Base-by-base conservation (phyloP, 2,888 invertebrate genomes). In the Trachelus stipa region DNA sequence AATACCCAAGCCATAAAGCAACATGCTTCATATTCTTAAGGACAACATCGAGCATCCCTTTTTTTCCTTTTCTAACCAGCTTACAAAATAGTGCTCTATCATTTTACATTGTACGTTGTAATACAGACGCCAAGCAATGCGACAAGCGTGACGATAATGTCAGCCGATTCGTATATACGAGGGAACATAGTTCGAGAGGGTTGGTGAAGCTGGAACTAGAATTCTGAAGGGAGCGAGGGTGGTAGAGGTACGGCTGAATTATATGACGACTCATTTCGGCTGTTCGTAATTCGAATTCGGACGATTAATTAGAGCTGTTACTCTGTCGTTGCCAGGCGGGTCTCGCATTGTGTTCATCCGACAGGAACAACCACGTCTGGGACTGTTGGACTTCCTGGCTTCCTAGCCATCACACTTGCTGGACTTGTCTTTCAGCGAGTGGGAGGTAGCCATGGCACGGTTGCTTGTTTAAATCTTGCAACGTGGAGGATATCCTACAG, bases 291-390 rank as follows among this genome's bases (percentile, higher is more conserved):
- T 87, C 84, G 85, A 85, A 85, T 88, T 87, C 85, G 85, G 85
- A 86, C 86, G 87, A 88, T 88, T 88, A 87, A 88, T 88, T 86
- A 86, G 83, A 81, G 84, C 84, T 85, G 87, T 87, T 87, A 88
- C 85, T 84, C 87, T 84, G 86, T 85, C 87, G 84, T 82, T 82
- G 81, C 87, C 86, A 87, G 87, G 87, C 84, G 87, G 86, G 84
- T 81, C 83, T 84, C 83, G 81, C 84, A 84, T 80, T 79, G 83
- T 85, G 87, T 83, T 85, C 86, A 83, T 80, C 82, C 83, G 82
- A 85, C 80, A 83, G 83, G 85, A 85, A 85, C 82, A 84, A 84
- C 83, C 86, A 85, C 81, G 81, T 23, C 71, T 71, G 34, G 31
- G 71, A 71, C 23, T 31, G 15, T 12, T 23, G 71, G 71, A 34